phyloP scores from a whole-genome alignment of 2,113 vertebrate genomes.

The Leuciscus idus region DNA sequence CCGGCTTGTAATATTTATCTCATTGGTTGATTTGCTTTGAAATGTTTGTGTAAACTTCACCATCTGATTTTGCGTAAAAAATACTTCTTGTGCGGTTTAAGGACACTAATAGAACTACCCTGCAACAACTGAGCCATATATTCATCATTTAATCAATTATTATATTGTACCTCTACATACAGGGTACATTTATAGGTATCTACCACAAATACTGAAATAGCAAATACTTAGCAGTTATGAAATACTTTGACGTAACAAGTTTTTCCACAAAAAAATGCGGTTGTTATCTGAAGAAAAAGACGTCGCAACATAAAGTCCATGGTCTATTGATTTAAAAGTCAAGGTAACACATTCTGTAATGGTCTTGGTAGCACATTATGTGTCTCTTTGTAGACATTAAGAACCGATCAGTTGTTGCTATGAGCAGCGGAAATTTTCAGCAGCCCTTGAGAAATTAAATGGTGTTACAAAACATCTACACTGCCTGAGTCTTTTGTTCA shows the following conservation, averaged over 20 bases:
- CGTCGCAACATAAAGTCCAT: constrained; percentile 28
- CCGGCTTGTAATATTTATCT: constrained; percentile 48
- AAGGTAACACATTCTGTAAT: constrained; percentile 15
- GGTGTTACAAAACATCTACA: constrained; percentile 50
- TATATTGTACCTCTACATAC: constrained; percentile 39
- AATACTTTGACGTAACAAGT: constrained; percentile 42
- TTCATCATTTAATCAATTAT: constrained; percentile 30
- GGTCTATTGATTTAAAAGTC: background rate
- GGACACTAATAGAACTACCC: constrained; percentile 49
- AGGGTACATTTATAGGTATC: constrained; percentile 40
- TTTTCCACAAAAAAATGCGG: constrained; percentile 22
- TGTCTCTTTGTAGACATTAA: constrained; percentile 51
- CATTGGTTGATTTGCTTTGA: constrained; percentile 57
- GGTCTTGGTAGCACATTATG: constrained; percentile 65
- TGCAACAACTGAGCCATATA: constrained; percentile 46
- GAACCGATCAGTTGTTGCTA: constrained; percentile 56
- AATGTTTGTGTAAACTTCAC: constrained; percentile 53
- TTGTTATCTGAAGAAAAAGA: constrained; percentile 47
- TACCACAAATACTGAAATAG: constrained; percentile 55
- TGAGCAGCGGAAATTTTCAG: constrained; percentile 72
- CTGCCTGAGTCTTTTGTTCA: constrained; percentile 48
- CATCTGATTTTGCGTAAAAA: constrained; percentile 38
- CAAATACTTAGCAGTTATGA: constrained; percentile 41
- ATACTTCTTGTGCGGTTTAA: constrained; percentile 36
- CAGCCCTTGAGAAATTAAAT: constrained; percentile 74